Percentiles rank a stretch among this genome's conserved stretches.
phyloP scores from a whole-genome alignment of 2,113 vertebrate genomes.

The Channa argus region DNA sequence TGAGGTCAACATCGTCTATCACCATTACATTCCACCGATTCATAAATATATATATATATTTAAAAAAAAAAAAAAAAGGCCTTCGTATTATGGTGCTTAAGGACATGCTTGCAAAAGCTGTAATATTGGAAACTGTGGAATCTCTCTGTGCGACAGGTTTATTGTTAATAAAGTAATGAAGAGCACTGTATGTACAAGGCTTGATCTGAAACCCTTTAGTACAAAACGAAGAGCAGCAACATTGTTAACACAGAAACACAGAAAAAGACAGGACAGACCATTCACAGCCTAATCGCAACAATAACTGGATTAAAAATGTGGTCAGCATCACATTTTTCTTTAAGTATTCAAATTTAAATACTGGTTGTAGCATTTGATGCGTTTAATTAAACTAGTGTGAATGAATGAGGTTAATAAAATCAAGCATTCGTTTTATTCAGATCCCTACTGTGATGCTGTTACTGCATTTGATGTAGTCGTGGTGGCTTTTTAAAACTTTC shows the following conservation, averaged over 20 bases:
- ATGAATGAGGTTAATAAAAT: too few relatives aligned
- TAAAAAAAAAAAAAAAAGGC: constrained; percentile 47
- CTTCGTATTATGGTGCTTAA: constrained; percentile 51
- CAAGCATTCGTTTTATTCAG: too few relatives aligned
- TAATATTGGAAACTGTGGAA: constrained; percentile 53
- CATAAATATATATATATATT: not conserved
- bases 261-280: constrained; percentile 54
- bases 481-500: too few relatives aligned
- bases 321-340: constrained; percentile 3
- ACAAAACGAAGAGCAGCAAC: constrained; percentile 65
- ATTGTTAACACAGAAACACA: constrained; percentile 42
- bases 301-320: constrained; percentile 19
- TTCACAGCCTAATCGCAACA: constrained; percentile 43
- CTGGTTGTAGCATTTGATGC: constrained; percentile 9
- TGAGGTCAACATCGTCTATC: constrained; percentile 52
- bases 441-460: too few relatives aligned
- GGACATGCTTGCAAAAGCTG: constrained; percentile 61
- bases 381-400: not conserved
- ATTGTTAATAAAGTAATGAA: constrained; percentile 62
- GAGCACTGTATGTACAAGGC: constrained; percentile 57
- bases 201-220: constrained; percentile 45
- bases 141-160: constrained; percentile 31
- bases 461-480: too few relatives aligned
- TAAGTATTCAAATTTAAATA: constrained; percentile 34
- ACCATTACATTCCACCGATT: constrained; percentile 73